Evolutionary conservation across 2,797 vertebrate genomes (phyloP).

Genomic region (Notolabrus celidotus): DNA sequence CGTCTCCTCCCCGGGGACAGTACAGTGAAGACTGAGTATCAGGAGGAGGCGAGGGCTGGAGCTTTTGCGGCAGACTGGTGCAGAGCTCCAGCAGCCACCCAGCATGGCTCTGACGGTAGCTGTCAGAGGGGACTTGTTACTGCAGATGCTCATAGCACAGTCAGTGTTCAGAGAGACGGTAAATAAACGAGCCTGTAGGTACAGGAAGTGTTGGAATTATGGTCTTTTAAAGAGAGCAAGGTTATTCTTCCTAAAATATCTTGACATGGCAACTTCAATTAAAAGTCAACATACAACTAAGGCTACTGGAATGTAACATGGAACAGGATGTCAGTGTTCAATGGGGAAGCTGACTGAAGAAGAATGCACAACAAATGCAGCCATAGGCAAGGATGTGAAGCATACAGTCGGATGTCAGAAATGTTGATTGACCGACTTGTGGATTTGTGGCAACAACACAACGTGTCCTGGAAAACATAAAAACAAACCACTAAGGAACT

Average conservation of each 20-base stretch:
- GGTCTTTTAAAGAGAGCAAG: constrained; percentile 12
- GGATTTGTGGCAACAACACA: no score
- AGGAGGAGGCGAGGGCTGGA: constrained; percentile 46
- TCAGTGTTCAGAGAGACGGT: constrained; percentile 23
- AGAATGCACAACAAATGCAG: no score
- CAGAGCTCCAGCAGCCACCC: constrained; percentile 48
- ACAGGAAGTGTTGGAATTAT: constrained; percentile 31
- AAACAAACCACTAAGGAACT: no score
- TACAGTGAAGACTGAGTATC: constrained; percentile 30
- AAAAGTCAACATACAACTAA: no score
- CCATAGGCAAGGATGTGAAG: no score
- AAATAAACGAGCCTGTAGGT: constrained; percentile 55
- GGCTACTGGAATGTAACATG: no score
- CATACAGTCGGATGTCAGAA: no score
- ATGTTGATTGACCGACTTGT: no score
- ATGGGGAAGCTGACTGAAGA: no score
- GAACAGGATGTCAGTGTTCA: no score
- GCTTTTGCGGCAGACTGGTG: constrained; percentile 47
- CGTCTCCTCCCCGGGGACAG: constrained; percentile 45
- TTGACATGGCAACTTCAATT: no score
- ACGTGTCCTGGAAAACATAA: no score
- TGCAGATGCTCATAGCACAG: constrained; percentile 37
- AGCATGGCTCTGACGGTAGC: constrained; percentile 47
- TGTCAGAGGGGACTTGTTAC: constrained; percentile 63
- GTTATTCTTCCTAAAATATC: background rate